These are phyloP conservation scores for Sebastes elongatus DNA, from an alignment of 2,797 vertebrate species.

Conservation along the genomic window DNA sequence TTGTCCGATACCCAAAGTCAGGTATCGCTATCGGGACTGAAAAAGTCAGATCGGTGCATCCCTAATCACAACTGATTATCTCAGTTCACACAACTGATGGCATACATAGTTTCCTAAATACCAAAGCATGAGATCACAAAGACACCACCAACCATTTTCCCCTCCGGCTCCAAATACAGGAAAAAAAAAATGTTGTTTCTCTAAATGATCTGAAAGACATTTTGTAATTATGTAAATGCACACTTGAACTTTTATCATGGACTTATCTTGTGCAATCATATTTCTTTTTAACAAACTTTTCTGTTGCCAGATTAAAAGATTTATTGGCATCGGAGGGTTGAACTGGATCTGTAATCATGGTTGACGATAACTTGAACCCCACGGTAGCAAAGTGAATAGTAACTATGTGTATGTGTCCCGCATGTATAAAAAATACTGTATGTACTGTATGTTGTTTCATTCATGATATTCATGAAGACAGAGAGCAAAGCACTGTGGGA, in stretches of 20 bases:
- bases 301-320: neutral
- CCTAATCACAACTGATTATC: neutral
- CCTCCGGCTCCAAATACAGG: neutral
- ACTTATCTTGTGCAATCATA: constrained; percentile 7
- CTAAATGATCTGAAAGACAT: neutral
- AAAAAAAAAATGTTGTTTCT: neutral
- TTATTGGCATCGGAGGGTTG: neutral
- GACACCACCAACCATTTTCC: neutral
- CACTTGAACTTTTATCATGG: neutral
- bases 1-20: too few species aligned
- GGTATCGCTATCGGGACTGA: too few species aligned
- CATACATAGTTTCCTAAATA: constrained; percentile 15
- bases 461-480: constrained; percentile 77
- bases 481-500: constrained; percentile 36
- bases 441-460: constrained; percentile 63
- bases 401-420: constrained; percentile 53
- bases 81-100: constrained; percentile 13
- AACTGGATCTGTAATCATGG: constrained; percentile 5
- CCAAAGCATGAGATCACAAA: constrained; percentile 48
- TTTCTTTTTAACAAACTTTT: neutral
- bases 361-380: constrained; percentile 5
- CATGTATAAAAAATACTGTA: constrained; percentile 61
- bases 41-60: neutral
- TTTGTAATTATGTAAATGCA: constrained; percentile 10
- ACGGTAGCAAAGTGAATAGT: constrained; percentile 33